A percentile compares a stretch with the other conserved stretches of the same genome.
phyloP scores from a whole-genome alignment of 2,113 vertebrate genomes.

The Seriola dumerili region DNA sequence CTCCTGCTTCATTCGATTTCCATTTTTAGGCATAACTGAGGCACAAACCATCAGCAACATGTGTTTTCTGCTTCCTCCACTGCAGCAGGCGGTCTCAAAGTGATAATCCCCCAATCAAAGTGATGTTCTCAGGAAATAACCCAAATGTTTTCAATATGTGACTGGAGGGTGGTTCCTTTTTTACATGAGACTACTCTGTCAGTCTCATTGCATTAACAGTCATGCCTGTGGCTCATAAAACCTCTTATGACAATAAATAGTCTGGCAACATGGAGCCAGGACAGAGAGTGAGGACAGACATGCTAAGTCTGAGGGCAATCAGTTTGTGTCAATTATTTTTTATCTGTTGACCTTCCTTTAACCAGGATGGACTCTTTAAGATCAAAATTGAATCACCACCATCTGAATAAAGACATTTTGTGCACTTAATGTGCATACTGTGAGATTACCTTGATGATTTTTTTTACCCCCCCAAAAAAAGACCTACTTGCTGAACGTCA shows the following conservation, averaged over 20 bases:
- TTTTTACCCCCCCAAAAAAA: not conserved
- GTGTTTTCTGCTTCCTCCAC: conserved; percentile 50
- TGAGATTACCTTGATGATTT: not conserved
- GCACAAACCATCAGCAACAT: conserved; percentile 45
- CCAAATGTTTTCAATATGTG: conserved; percentile 59
- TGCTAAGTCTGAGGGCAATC: conserved; percentile 6
- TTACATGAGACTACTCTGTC: conserved; percentile 35
- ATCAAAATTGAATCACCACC: not conserved
- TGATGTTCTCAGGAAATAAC: conserved; percentile 58
- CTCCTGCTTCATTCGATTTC: not conserved
- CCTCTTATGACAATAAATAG: conserved; percentile 39
- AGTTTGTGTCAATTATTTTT: conserved; percentile 8
- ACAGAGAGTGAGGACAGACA: conserved; percentile 9
- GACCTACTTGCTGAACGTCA: no score
- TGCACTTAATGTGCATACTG: not conserved
- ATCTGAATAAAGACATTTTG: not conserved
- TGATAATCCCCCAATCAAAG: conserved; percentile 59
- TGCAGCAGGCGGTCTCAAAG: conserved; percentile 32
- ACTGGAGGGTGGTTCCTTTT: conserved; percentile 27
- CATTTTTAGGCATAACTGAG: conserved; percentile 19
- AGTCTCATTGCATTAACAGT: conserved; percentile 49
- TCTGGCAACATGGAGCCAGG: conserved; percentile 21
- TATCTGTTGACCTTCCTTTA: not conserved
- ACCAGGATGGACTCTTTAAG: not conserved
- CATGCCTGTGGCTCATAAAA: conserved; percentile 47